phyloP scores from a whole-genome alignment of 53 echinoderm and acorn worm genomes.

The Astropecten irregularis region DNA sequence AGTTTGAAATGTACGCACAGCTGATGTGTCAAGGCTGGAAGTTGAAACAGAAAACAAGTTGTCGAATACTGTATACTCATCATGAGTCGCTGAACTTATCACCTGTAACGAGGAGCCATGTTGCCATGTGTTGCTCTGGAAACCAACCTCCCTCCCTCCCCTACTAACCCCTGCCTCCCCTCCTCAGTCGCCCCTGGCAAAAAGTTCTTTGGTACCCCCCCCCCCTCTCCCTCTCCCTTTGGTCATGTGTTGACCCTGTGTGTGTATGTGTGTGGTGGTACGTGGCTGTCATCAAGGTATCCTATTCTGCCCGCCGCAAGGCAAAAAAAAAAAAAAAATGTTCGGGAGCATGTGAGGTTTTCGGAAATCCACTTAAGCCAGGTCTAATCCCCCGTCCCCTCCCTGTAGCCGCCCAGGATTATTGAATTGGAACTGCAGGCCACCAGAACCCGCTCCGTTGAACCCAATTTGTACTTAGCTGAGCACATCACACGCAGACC shows the following conservation, averaged over 20 bases:
- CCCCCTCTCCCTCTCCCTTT: not conserved
- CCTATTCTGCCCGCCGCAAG: slow-evolving; percentile 33
- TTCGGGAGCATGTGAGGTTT: slow-evolving; percentile 57
- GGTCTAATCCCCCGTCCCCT: slow-evolving; percentile 44
- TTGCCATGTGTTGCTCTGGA: slow-evolving; percentile 25
- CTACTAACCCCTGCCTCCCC: too few species aligned
- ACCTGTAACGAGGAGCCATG: slow-evolving; percentile 23
- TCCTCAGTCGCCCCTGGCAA: too few species aligned
- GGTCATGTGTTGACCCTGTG: slow-evolving; percentile 15
- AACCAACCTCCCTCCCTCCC: too few species aligned
- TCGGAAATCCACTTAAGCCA: slow-evolving; percentile 55
- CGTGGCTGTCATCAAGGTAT: slow-evolving; percentile 39
- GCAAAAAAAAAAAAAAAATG: slow-evolving; percentile 44
- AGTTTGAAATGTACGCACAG: too few species aligned
- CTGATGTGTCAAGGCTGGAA: too few species aligned
- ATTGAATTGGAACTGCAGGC: slow-evolving; percentile 46
- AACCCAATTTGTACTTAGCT: slow-evolving; percentile 46
- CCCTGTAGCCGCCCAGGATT: slow-evolving; percentile 54
- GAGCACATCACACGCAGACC: not conserved
- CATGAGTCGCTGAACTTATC: not conserved
- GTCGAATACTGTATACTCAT: slow-evolving; percentile 36
- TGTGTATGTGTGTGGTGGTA: slow-evolving; percentile 23
- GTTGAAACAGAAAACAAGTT: too few species aligned
- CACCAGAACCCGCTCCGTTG: slow-evolving; percentile 4
- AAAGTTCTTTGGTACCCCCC: not conserved